Conservation (phyloP, 2,113 vertebrate genomes). For the Phyllopteryx taeniolatus region DNA sequence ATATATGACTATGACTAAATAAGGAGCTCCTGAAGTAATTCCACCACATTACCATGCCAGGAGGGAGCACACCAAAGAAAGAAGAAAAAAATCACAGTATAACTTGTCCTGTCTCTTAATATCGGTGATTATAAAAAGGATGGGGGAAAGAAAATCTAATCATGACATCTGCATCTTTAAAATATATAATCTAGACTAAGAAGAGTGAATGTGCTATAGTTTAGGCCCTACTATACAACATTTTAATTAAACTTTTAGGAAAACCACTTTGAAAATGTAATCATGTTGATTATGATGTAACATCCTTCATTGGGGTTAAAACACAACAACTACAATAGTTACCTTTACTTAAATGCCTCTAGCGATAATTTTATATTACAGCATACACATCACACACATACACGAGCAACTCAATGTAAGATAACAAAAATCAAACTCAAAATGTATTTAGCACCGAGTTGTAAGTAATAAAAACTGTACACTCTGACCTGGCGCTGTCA, state of each 20-base stretch:
- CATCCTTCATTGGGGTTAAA: not conserved
- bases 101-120: not conserved
- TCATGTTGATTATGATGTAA: not conserved
- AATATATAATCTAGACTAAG: too few species aligned
- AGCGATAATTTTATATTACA: conserved; percentile 27
- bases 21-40: not conserved
- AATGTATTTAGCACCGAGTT: not conserved
- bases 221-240: too few species aligned
- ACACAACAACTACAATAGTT: not conserved
- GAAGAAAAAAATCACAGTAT: not conserved
- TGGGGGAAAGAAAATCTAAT: too few species aligned
- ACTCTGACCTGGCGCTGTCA: not conserved
- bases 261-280: not conserved
- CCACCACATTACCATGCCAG: not conserved
- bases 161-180: too few species aligned
- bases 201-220: too few species aligned
- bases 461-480: too few species aligned
- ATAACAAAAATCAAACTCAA: conserved; percentile 30
- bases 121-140: not conserved
- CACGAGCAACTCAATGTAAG: conserved; percentile 49
- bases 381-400: conserved; percentile 38
- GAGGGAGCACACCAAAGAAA: not conserved
- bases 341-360: too few species aligned
- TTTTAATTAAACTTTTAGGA: not conserved
- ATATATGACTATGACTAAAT: not conserved